Conservation (phyloP, 2,888 invertebrate genomes). For the Amorpha juglandis region DNA sequence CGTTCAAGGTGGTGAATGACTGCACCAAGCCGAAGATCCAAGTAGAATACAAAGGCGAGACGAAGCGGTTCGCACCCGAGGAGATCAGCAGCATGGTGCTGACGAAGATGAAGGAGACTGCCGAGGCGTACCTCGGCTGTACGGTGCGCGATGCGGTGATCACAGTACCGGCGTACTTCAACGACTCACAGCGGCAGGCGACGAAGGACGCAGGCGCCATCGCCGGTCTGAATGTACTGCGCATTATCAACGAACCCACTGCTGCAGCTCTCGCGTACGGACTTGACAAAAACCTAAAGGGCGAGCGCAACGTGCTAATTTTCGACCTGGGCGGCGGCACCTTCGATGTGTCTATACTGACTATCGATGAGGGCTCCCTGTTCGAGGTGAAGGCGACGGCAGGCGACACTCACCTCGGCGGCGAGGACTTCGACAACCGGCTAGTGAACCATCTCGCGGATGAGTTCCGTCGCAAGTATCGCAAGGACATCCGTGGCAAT, state of each 20-base stretch:
- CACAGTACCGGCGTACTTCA: conserved; percentile 92
- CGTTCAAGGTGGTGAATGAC: conserved; percentile 89
- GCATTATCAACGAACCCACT: conserved; percentile 93
- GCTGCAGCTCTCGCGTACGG: conserved; percentile 90
- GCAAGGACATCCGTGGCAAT: conserved; percentile 87
- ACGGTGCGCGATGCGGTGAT: conserved; percentile 89
- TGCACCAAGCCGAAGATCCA: conserved; percentile 87
- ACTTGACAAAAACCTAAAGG: conserved; percentile 86
- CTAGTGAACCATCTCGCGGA: conserved; percentile 87
- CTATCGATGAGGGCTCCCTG: conserved; percentile 89
- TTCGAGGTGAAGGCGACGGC: conserved; percentile 93
- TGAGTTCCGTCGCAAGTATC: conserved; percentile 89
- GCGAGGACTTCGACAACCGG: conserved; percentile 88
- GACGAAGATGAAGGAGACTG: conserved; percentile 85
- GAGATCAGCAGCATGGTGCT: conserved; percentile 89
- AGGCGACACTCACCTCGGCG: conserved; percentile 93
- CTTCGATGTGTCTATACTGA: conserved; percentile 92
- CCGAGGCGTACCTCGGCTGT: conserved; percentile 88
- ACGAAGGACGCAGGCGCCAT: conserved; percentile 93
- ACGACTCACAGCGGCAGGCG: conserved; percentile 89
- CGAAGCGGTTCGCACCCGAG: conserved; percentile 87
- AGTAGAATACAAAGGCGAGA: conserved; percentile 87
- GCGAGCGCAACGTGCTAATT: conserved; percentile 86
- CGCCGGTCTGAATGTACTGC: conserved; percentile 90
- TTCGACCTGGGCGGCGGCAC: conserved; percentile 88